Conservation (phyloP, 2,113 vertebrate species). For the human region DNA sequence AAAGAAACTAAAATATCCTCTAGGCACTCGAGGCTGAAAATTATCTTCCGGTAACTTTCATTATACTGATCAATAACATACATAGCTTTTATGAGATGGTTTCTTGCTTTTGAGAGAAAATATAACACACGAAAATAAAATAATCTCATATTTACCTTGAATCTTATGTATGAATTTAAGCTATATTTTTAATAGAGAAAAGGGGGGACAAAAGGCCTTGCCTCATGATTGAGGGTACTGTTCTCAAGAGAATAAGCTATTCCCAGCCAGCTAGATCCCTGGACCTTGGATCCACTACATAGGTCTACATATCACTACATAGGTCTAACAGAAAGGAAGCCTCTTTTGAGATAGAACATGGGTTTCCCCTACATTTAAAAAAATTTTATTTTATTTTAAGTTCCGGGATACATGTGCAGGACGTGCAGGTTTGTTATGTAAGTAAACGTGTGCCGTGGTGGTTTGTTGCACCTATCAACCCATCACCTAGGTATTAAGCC, state of each 20-base stretch:
- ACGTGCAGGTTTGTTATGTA: too few species aligned
- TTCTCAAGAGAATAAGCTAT: neutral
- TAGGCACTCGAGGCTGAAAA: conserved; percentile 41
- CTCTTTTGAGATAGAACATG: neutral
- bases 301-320: neutral
- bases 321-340: neutral
- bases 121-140: conserved; percentile 21
- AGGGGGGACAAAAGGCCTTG: neutral
- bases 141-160: conserved; percentile 35
- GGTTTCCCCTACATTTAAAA: neutral
- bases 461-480: too few species aligned
- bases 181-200: neutral
- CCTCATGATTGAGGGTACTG: neutral
- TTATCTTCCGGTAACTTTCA: conserved; percentile 60
- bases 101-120: conserved; percentile 54
- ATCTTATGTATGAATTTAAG: conserved; percentile 23
- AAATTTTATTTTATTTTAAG: too few species aligned
- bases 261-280: neutral
- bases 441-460: too few species aligned
- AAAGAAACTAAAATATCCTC: conserved; percentile 46
- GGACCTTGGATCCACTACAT: neutral
- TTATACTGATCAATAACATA: conserved; percentile 55
- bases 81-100: conserved; percentile 40
- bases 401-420: too few species aligned
- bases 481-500: too few species aligned